A percentile compares a stretch with the other conserved stretches of the same genome.
phyloP scores from a whole-genome alignment of 1,140 invertebrate species.

The Ephestia elutella region DNA sequence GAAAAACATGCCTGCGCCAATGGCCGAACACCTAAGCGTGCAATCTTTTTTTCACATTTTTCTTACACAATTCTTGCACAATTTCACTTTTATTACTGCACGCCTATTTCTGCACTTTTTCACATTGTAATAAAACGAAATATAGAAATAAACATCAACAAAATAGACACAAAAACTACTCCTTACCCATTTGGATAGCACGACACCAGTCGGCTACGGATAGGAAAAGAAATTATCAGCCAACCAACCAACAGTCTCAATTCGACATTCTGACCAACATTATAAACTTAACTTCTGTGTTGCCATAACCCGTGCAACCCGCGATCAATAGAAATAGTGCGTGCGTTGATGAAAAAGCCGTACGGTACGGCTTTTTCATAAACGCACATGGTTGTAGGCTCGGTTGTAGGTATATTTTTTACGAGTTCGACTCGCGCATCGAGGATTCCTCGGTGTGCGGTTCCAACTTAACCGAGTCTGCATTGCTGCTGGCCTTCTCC shows the following conservation, averaged over 20 bases:
- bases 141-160: constrained; percentile 39
- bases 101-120: constrained; percentile 33
- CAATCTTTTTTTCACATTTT: constrained; percentile 34
- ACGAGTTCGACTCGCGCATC: too few species aligned
- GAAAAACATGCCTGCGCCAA: constrained; percentile 73
- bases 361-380: too few species aligned
- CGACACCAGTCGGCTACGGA: constrained; percentile 71
- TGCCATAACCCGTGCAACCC: constrained; percentile 20
- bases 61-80: constrained; percentile 17
- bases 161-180: constrained; percentile 54
- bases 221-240: constrained; percentile 67
- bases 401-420: too few species aligned
- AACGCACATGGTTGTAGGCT: too few species aligned
- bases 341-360: too few species aligned
- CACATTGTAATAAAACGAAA: constrained; percentile 33
- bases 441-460: too few species aligned
- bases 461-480: too few species aligned
- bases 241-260: constrained; percentile 53
- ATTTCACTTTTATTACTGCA: constrained; percentile 39
- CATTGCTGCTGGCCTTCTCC: too few species aligned
- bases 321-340: neutral
- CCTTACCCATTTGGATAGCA: constrained; percentile 72
- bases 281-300: constrained; percentile 30
- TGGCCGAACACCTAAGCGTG: constrained; percentile 65
- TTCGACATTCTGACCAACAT: constrained; percentile 47